Base-by-base conservation (phyloP, 2,113 vertebrate species). In the Mobula birostris region DNA sequence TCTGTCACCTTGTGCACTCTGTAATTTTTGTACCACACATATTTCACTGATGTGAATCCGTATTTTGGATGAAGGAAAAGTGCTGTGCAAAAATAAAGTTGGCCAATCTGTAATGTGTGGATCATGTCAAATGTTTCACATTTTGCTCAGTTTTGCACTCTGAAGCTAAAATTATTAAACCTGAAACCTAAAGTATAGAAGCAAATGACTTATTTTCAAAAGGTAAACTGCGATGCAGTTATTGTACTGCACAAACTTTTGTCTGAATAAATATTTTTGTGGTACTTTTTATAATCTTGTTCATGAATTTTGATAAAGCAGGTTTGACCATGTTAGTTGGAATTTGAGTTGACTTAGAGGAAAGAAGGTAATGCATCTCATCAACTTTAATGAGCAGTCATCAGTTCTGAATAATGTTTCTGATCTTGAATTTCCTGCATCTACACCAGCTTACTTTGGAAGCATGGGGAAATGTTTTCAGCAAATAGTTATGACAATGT, bases 211-310 rank as follows among this genome's bases (percentile, higher is more conserved):
- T 24, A 5, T 5, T 88, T 88, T 88, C 61, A 85, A 36, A 12
- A 15, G 61, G 58, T 88, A 88, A 27, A 12, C 61, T 63, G 83
- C 15, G 15, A 19, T 66, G 14, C 15, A 90, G 66, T 66, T 90
- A 32, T 68, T 90, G 85, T 90, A 90, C 63, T 90, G 32, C 63
- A 36, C 29, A 88, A 21, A 78, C 77, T 32, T 78, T 32, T 78
- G 29, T 66, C 15, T 90, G 85, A 90, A 90, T 90, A 90, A 90
- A 90, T 66, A 63, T 63, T 19, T 90, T 68, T 32, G 63, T 32
- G 27, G 83, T 61, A n/a, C 29, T 32, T 66, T 29, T 8, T 29
- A 12, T 90, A 32, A 56, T 58, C 48, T 36, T 90, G 61, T 90
- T 90, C 14, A 32, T 68, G n/a, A 90, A 90, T 66, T 7, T 66